A percentile compares a stretch with the other conserved stretches of the same genome.
Evolutionary conservation across 2,797 vertebrate genomes (phyloP).

Genomic region (Pelobates cultripes): DNA sequence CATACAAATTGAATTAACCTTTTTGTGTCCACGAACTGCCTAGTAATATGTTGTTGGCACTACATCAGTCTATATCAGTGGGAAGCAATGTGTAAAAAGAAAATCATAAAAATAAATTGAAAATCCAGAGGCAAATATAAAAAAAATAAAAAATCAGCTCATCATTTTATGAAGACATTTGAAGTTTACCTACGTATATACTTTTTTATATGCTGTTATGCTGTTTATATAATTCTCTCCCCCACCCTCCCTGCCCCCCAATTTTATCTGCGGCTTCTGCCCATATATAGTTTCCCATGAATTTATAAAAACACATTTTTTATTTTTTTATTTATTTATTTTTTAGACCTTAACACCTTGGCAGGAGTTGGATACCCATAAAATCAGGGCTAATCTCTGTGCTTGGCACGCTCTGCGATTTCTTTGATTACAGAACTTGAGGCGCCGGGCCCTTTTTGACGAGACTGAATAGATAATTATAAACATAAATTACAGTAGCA

Average conservation of each 20-base stretch:
- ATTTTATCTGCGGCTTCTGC: too few relatives aligned
- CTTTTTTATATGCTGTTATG: too few relatives aligned
- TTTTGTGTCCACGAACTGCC: not conserved
- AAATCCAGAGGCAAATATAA: constrained; percentile 4
- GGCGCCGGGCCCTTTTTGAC: constrained; percentile 32
- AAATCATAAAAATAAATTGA: not conserved
- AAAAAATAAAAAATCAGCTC: not conserved
- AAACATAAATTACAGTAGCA: constrained; percentile 47
- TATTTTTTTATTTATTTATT: constrained; percentile 7
- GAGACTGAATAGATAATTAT: constrained; percentile 48
- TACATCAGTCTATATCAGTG: not conserved
- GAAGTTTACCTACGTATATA: not conserved
- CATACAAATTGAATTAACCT: constrained; percentile 14
- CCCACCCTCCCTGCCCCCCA: too few relatives aligned
- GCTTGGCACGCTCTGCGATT: constrained; percentile 49
- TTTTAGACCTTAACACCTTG: constrained; percentile 34
- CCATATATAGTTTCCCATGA: not conserved
- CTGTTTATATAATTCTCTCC: too few relatives aligned
- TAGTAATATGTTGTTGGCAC: not conserved
- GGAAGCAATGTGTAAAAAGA: not conserved
- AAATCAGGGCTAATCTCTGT: constrained; percentile 50
- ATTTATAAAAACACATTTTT: not conserved
- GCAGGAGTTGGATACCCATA: constrained; percentile 41
- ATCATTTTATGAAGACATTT: not conserved
- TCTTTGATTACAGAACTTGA: constrained; percentile 53